These are phyloP conservation scores for Melinaea marsaeus DNA, from an alignment of 2,888 invertebrate species.

Conservation along the genomic window DNA sequence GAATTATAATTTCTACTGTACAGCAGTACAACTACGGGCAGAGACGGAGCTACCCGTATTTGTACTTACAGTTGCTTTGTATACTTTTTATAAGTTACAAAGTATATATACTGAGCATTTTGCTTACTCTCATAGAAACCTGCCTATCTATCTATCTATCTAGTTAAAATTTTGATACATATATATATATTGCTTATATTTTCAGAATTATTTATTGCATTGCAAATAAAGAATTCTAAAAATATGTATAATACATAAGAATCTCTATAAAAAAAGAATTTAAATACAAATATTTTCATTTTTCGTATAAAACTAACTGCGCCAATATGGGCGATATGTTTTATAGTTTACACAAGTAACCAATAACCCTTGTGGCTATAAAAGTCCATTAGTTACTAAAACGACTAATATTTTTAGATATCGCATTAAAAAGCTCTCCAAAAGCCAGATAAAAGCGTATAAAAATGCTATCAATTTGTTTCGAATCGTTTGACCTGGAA, in stretches of 20 bases:
- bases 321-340: neutral
- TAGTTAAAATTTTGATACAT: neutral
- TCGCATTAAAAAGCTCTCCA: conserved; percentile 36
- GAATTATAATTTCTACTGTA: too few species aligned
- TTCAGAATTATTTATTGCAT: too few species aligned
- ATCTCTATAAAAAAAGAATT: too few species aligned
- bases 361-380: conserved; percentile 4
- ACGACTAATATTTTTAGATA: conserved; percentile 20
- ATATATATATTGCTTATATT: too few species aligned
- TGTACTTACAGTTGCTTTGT: conserved; percentile 11
- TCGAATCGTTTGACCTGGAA: conserved; percentile 72
- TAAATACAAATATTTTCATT: too few species aligned
- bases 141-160: neutral
- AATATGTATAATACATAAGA: too few species aligned
- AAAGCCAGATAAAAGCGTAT: conserved; percentile 55
- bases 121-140: conserved; percentile 27
- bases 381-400: conserved; percentile 11
- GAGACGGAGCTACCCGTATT: neutral
- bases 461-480: conserved; percentile 71
- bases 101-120: conserved; percentile 33
- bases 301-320: neutral
- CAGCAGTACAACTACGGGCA: too few species aligned
- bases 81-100: conserved; percentile 25
- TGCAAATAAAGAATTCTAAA: too few species aligned
- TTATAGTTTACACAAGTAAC: neutral